Percentiles rank a stretch among this genome's conserved stretches.
These are phyloP conservation scores for Agonum fuliginosum DNA, from an alignment of 2,888 invertebrate species.

Conservation along the genomic window DNA sequence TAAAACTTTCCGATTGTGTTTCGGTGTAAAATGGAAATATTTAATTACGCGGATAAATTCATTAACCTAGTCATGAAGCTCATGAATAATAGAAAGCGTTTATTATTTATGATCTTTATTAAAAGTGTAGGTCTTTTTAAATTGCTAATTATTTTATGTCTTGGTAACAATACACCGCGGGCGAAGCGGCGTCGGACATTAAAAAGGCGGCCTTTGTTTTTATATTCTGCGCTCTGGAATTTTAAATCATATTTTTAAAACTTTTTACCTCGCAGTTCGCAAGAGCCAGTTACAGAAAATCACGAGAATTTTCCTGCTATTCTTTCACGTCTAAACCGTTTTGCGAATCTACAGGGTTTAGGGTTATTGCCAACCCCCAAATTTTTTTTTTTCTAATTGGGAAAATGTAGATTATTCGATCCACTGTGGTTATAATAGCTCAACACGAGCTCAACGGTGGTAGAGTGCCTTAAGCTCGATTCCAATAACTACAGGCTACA, in stretches of 20 bases:
- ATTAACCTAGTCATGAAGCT: conserved; percentile 6
- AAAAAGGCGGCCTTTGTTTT: conserved; percentile 9
- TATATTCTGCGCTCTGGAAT: not conserved
- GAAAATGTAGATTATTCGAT: too few relatives aligned
- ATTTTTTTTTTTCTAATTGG: too few relatives aligned
- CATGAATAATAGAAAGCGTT: conserved; percentile 3
- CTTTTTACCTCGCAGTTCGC: not conserved
- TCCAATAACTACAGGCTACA: too few relatives aligned
- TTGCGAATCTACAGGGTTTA: too few relatives aligned
- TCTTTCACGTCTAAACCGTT: too few relatives aligned
- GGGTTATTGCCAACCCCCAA: too few relatives aligned
- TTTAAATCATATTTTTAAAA: conserved; percentile 20
- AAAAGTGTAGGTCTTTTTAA: conserved; percentile 35
- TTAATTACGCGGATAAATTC: not conserved
- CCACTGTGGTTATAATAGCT: too few relatives aligned
- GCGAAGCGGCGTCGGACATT: not conserved
- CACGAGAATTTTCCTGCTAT: too few relatives aligned
- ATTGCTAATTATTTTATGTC: conserved; percentile 44
- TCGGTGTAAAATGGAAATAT: not conserved
- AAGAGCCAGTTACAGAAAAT: too few relatives aligned
- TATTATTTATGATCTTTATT: conserved; percentile 37
- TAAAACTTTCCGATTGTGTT: not conserved
- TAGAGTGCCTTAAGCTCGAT: too few relatives aligned
- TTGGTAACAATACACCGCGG: conserved; percentile 27
- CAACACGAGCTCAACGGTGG: too few relatives aligned